Evolutionary conservation across 2,888 invertebrate genomes (phyloP).

Genomic region (Thereva unica): DNA sequence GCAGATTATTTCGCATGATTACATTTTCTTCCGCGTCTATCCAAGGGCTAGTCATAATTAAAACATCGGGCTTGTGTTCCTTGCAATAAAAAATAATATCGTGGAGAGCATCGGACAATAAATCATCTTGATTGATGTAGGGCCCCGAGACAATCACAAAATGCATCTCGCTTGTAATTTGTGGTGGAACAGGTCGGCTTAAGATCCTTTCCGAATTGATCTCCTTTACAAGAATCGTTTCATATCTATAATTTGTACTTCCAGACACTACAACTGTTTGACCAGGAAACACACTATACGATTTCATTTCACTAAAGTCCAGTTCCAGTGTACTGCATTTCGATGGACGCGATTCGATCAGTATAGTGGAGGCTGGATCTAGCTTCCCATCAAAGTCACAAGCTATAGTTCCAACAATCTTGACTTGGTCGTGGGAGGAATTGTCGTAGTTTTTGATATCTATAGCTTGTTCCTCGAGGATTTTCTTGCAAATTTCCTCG

Average conservation of each 20-base stretch:
- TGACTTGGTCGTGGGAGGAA: conserved; percentile 50
- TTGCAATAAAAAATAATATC: conserved; percentile 73
- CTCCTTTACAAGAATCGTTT: conserved; percentile 68
- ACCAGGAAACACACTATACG: conserved; percentile 55
- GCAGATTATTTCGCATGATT: conserved; percentile 66
- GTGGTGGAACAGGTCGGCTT: conserved; percentile 57
- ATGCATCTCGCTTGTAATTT: conserved; percentile 63
- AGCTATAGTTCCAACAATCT: conserved; percentile 71
- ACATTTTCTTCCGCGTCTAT: conserved; percentile 71
- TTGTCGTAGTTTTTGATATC: conserved; percentile 53
- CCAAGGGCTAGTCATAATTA: conserved; percentile 85
- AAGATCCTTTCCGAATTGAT: conserved; percentile 64
- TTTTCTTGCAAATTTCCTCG: conserved; percentile 51
- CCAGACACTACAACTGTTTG: conserved; percentile 71
- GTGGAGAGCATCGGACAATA: conserved; percentile 79
- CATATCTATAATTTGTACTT: conserved; percentile 68
- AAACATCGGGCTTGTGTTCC: conserved; percentile 74
- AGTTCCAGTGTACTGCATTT: conserved; percentile 60
- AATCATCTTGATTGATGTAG: conserved; percentile 75
- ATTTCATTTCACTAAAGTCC: conserved; percentile 60
- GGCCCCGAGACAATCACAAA: conserved; percentile 83
- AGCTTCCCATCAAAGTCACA: conserved; percentile 75
- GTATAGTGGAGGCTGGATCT: conserved; percentile 69
- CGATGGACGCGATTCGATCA: conserved; percentile 68
- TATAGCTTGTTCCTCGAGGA: conserved; percentile 48